Percentiles rank a stretch among this genome's conserved stretches.
Evolutionary conservation across 2,888 invertebrate species (phyloP).

Genomic region (Trichopoda pennipes): DNA sequence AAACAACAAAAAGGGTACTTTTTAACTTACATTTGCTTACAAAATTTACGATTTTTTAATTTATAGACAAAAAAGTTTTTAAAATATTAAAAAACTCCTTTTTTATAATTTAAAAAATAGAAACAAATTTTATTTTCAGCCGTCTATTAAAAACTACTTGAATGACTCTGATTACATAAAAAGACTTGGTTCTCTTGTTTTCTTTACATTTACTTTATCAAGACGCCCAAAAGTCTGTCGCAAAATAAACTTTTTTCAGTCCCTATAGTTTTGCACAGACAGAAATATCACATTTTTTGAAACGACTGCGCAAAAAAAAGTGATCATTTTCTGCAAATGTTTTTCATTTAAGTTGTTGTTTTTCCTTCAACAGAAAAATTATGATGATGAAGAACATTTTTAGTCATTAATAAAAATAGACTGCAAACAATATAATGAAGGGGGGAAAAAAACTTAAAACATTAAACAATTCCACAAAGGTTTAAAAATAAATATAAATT

Average conservation of each 20-base stretch:
- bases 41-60: too few species aligned
- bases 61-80: too few species aligned
- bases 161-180: conserved; percentile 19
- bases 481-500: conserved; percentile 60
- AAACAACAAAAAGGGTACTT: too few species aligned
- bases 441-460: conserved; percentile 27
- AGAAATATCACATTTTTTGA: conserved; percentile 48
- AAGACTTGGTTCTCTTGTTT: background rate
- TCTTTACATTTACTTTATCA: conserved; percentile 20
- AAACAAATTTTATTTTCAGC: background rate
- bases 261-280: conserved; percentile 15
- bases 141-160: conserved; percentile 15
- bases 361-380: conserved; percentile 34
- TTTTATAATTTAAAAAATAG: background rate
- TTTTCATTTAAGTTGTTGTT: conserved; percentile 34
- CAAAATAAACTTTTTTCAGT: conserved; percentile 18
- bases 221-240: conserved; percentile 65
- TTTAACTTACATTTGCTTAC: too few species aligned
- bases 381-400: conserved; percentile 53
- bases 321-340: conserved; percentile 45
- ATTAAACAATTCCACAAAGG: conserved; percentile 55
- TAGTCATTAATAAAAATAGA: conserved; percentile 66
- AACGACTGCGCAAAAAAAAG: conserved; percentile 53
- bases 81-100: too few species aligned
- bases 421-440: conserved; percentile 43